These are phyloP conservation scores for Spisula solida DNA, from an alignment of 2,888 invertebrate genomes.

Conservation along the genomic window DNA sequence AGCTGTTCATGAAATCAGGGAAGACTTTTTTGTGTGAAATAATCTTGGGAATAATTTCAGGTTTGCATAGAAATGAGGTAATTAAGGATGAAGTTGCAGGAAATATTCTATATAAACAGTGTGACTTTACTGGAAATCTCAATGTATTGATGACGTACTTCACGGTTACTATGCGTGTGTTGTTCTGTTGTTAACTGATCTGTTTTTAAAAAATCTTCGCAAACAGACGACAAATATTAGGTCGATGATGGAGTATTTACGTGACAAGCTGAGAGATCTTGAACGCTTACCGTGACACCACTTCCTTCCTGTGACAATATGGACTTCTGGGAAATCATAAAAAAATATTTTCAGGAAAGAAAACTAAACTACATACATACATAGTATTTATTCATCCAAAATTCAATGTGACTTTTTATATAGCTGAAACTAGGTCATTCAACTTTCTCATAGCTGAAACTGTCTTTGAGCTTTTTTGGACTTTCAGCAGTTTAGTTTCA, in stretches of 20 bases:
- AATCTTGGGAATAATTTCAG: slow-evolving; percentile 25
- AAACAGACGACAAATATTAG: slow-evolving; percentile 10
- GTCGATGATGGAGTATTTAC: background rate
- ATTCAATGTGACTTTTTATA: background rate
- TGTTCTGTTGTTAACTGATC: background rate
- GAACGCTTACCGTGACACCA: background rate
- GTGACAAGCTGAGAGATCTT: background rate
- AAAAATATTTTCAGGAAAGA: background rate
- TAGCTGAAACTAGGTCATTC: too few species aligned
- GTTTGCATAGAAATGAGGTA: slow-evolving; percentile 27
- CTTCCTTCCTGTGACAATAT: background rate
- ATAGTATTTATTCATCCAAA: background rate
- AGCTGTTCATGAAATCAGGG: slow-evolving; percentile 18
- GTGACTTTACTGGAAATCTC: slow-evolving; percentile 4
- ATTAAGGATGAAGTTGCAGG: background rate
- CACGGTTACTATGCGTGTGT: background rate
- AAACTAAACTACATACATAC: too few species aligned
- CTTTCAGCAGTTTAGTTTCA: too few species aligned
- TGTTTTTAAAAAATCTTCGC: background rate
- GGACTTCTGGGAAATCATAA: background rate
- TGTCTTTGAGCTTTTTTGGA: too few species aligned
- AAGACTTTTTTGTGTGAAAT: background rate
- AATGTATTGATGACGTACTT: background rate
- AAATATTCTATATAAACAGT: slow-evolving; percentile 18
- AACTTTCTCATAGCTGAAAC: too few species aligned